Base-by-base conservation (phyloP, 2,888 invertebrate genomes). In the Coenonympha glycerion region DNA sequence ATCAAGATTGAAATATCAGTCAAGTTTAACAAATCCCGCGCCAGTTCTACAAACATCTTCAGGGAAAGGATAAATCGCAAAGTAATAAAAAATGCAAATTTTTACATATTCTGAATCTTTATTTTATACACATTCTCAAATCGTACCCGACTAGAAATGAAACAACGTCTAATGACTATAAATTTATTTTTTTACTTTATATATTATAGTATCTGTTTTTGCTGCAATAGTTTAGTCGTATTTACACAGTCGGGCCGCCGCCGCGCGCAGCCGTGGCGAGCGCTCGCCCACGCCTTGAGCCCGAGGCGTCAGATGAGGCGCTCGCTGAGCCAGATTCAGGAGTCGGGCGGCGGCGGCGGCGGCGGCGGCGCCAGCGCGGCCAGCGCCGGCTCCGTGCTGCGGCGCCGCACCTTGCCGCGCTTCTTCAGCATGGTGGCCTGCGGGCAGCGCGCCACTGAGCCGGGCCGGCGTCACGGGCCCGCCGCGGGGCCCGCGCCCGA, bases 361-460 rank as follows among this genome's bases (percentile, higher is more conserved):
- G 83, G 82, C 64, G 80, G 73, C 60, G 75, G 76, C 50, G 81
- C 76, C 53, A 76, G 67, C 62, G 68, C 85, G 57, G 77, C 53
- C 64, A 69, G 60, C 76, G 78, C 64, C 78, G 94, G 93, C 89
- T 96, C 95, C 67, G 96, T 96, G 89, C 97, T 96, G 79, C 97
- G 93, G 68, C 98, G 91, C 88, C 97, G 97, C 92, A 97, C 97
- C 91, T 98, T 98, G 76, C 92, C 92, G 89, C 95, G 95, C 91
- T 99, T 98, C 93, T 98, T 98, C 90, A 99, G 91, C 99, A 99
- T 99, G 88, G 98, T 98, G 84, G 99, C 98, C 98, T 98, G 90
- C 88, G 88, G 89, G 86, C 80, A 79, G 85, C 86, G 67, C 70
- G 66, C 69, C 61, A 59, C 61, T 63, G 63, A 63, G 63, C 59